phyloP scores from a whole-genome alignment of 2,113 vertebrate species.

The Grantiella picta region DNA sequence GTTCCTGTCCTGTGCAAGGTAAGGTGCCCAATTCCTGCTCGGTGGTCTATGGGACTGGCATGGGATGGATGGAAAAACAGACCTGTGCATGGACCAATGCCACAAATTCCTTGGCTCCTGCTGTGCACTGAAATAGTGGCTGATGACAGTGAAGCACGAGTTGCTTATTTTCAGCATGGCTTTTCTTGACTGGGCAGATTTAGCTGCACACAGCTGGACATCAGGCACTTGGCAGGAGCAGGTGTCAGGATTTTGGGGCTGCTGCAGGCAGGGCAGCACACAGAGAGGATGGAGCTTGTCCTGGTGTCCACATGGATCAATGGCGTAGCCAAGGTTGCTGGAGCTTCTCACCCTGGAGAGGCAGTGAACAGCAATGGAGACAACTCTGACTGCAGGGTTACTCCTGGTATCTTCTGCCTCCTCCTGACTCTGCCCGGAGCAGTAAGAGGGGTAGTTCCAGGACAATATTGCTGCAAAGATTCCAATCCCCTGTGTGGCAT shows the following conservation, averaged over 20 bases:
- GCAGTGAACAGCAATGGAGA: background rate
- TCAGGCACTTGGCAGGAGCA: background rate
- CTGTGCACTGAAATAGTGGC: background rate
- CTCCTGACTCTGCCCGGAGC: background rate
- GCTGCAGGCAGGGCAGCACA: background rate
- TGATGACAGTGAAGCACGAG: background rate
- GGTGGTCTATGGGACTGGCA: background rate
- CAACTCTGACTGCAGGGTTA: background rate
- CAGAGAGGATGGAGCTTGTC: background rate
- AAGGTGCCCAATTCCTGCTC: background rate
- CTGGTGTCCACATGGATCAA: background rate
- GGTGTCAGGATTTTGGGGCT: background rate
- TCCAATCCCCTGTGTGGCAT: rapidly evolving
- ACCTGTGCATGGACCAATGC: background rate
- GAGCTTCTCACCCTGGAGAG: background rate
- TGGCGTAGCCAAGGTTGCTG: background rate
- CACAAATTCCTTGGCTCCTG: background rate
- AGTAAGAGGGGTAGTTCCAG: background rate
- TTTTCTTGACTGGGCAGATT: background rate
- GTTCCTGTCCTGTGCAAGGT: slow-evolving; percentile 38
- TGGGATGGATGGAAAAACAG: background rate
- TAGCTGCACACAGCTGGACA: background rate
- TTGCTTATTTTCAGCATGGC: background rate
- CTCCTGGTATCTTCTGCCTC: background rate
- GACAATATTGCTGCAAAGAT: background rate